A percentile compares a stretch with the other conserved stretches of the same genome.
phyloP scores from a whole-genome alignment of 1,140 invertebrate species.

The Cotesia glomerata region DNA sequence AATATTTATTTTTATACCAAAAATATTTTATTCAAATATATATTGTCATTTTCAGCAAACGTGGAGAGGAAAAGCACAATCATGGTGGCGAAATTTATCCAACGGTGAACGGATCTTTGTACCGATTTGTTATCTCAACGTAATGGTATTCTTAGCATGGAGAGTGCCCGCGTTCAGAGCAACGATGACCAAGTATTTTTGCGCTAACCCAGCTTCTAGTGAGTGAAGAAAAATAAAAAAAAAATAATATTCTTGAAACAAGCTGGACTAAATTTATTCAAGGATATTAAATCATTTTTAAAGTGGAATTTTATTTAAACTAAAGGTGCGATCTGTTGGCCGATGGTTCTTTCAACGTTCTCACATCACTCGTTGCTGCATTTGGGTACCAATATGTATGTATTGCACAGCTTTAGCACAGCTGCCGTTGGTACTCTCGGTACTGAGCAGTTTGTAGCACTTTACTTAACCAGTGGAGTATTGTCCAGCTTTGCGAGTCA shows the following conservation, averaged over 20 bases:
- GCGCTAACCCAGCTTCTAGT: constrained; percentile 80
- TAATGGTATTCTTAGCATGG: constrained; percentile 85
- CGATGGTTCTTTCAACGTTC: constrained; percentile 92
- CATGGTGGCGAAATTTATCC: constrained; percentile 77
- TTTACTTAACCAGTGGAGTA: constrained; percentile 89
- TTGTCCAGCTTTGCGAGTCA: constrained; percentile 88
- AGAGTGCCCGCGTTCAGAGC: constrained; percentile 73
- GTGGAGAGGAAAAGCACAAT: constrained; percentile 67
- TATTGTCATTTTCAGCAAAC: constrained; percentile 54
- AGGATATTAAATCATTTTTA: neutral
- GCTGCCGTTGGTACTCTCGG: constrained; percentile 79
- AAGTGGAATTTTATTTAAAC: constrained; percentile 18
- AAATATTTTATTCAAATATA: constrained; percentile 28
- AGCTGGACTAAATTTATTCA: neutral
- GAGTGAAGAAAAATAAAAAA: constrained; percentile 45
- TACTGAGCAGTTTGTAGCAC: constrained; percentile 89
- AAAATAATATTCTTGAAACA: neutral
- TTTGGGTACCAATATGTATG: constrained; percentile 94
- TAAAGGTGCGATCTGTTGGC: constrained; percentile 75
- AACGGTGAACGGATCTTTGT: constrained; percentile 81
- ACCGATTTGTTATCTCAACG: constrained; percentile 80
- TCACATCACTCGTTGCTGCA: constrained; percentile 90
- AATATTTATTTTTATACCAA: constrained; percentile 11
- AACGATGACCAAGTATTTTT: constrained; percentile 86
- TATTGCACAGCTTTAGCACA: constrained; percentile 82